A percentile compares a stretch with the other conserved stretches of the same genome.
These are phyloP conservation scores for Geococcyx californianus DNA, from an alignment of 2,113 vertebrate genomes.

Conservation along the genomic window DNA sequence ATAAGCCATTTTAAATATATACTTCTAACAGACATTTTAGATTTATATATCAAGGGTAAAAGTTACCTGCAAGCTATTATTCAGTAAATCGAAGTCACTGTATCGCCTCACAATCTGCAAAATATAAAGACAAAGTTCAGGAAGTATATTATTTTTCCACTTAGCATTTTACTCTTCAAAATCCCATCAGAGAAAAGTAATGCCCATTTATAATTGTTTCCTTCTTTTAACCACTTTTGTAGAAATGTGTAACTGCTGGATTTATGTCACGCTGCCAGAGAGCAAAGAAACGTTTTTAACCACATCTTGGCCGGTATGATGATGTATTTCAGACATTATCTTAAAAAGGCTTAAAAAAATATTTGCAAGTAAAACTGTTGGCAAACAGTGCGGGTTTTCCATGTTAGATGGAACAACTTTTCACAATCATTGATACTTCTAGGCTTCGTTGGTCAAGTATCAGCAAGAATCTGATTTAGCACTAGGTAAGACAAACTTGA, in stretches of 20 bases:
- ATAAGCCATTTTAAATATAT: not conserved
- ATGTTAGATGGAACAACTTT: not conserved
- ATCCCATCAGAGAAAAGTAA: not conserved
- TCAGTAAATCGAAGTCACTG: slow-evolving; percentile 96
- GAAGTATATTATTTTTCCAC: not conserved
- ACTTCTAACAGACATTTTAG: not conserved
- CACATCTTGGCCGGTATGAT: not conserved
- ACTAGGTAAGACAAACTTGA: not conserved
- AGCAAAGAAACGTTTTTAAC: not conserved
- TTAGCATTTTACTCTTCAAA: not conserved
- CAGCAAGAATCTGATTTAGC: not conserved
- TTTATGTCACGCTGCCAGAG: not conserved
- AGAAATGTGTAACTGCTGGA: not conserved
- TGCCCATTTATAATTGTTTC: not conserved
- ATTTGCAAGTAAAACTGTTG: not conserved
- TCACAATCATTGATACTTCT: not conserved
- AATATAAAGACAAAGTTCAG: slow-evolving; percentile 45
- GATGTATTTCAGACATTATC: not conserved
- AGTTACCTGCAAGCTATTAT: slow-evolving; percentile 93
- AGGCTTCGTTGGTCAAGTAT: fast-evolving
- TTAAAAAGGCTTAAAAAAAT: not conserved
- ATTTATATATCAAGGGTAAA: not conserved
- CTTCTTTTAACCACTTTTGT: not conserved
- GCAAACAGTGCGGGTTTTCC: not conserved
- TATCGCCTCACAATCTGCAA: slow-evolving; percentile 94